Evolutionary conservation across 1,140 invertebrate species (phyloP).

Genomic region (Hormaphis cornu): DNA sequence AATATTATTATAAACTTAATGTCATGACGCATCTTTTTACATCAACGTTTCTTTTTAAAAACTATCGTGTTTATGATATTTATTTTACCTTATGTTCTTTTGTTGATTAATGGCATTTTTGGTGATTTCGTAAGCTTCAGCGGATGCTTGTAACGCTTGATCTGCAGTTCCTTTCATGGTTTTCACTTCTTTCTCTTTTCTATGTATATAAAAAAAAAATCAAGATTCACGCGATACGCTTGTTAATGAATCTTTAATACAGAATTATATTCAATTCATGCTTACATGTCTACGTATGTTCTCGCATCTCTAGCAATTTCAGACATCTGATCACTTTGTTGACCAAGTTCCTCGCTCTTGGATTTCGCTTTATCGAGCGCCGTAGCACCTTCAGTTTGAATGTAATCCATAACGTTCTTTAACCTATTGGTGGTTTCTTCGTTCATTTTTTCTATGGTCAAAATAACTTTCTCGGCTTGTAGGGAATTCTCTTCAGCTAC

Average conservation of each 20-base stretch:
- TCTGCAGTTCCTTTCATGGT: conserved; percentile 66
- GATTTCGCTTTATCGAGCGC: conserved; percentile 70
- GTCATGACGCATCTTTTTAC: not conserved
- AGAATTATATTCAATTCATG: not conserved
- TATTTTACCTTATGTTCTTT: conserved; percentile 56
- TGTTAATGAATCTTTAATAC: too few relatives aligned
- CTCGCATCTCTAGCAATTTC: conserved; percentile 78
- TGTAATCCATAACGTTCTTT: conserved; percentile 59
- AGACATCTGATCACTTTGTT: conserved; percentile 85
- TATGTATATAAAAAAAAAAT: conserved; percentile 40
- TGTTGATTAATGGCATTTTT: conserved; percentile 71
- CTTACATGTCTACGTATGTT: conserved; percentile 62
- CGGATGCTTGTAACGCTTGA: conserved; percentile 71
- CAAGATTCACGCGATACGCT: too few relatives aligned
- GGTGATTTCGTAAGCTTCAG: conserved; percentile 67
- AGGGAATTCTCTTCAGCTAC: conserved; percentile 52
- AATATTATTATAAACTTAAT: conserved; percentile 3
- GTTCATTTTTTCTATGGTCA: conserved; percentile 58
- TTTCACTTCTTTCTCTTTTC: conserved; percentile 62
- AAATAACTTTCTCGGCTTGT: conserved; percentile 58
- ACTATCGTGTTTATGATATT: not conserved
- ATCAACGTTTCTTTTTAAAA: not conserved
- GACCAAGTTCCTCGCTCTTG: conserved; percentile 74
- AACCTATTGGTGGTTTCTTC: conserved; percentile 38
- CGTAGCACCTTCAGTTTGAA: conserved; percentile 67